Evolutionary conservation across 2,113 vertebrate species (phyloP).

Genomic region (Telmatochromis sp.): DNA sequence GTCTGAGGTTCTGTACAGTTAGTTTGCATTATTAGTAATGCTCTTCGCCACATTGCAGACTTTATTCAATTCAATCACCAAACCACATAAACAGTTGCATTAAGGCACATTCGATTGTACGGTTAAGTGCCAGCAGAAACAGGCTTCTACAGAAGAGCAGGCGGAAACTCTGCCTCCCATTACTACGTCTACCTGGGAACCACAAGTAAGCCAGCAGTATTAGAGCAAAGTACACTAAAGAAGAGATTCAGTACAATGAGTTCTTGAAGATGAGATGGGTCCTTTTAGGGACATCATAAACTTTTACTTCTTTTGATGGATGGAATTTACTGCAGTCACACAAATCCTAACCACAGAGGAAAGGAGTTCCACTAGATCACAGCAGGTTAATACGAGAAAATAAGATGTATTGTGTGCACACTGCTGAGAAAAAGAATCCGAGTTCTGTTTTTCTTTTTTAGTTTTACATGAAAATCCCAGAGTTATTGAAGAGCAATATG

Average conservation of each 20-base stretch:
- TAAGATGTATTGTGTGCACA: neutral
- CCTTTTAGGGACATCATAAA: neutral
- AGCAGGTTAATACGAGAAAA: neutral
- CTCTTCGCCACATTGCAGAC: neutral
- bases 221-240: neutral
- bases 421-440: neutral
- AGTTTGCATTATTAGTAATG: neutral
- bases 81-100: neutral
- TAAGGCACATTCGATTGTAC: neutral
- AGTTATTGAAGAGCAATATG: neutral
- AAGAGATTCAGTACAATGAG: fast-evolving
- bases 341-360: fast-evolving
- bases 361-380: neutral
- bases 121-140: neutral
- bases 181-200: neutral
- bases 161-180: neutral
- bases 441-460: fast-evolving
- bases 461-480: neutral
- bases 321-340: fast-evolving
- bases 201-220: neutral
- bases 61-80: neutral
- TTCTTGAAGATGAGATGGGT: neutral
- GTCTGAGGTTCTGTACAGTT: neutral
- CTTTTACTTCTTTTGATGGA: neutral
- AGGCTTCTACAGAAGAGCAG: fast-evolving